Conservation (phyloP, 2,888 invertebrate species). For the Drosophila flavopinicola region DNA sequence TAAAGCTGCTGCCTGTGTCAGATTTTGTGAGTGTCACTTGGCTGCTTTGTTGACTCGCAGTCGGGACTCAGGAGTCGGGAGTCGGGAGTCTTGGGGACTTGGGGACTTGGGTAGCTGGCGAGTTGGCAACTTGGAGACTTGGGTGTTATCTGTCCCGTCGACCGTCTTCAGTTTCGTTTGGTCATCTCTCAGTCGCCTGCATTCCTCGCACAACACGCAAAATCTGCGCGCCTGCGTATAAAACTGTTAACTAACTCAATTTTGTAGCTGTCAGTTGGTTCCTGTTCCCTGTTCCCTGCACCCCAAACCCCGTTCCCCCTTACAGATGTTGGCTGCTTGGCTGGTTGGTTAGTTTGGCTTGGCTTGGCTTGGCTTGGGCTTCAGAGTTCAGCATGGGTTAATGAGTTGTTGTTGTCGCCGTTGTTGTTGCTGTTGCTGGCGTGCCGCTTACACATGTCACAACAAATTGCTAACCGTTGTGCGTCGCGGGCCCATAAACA, state of each 20-base stretch:
- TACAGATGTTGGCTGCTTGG: constrained; percentile 44
- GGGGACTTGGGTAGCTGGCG: neutral
- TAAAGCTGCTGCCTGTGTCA: constrained; percentile 72
- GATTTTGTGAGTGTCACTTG: constrained; percentile 79
- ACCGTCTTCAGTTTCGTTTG: constrained; percentile 75
- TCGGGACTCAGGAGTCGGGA: constrained; percentile 39
- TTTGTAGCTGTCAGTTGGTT: constrained; percentile 83
- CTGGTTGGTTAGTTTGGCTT: constrained; percentile 5
- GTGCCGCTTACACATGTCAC: constrained; percentile 75
- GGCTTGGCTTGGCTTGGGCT: constrained; percentile 29
- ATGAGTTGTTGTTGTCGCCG: constrained; percentile 70
- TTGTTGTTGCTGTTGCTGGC: constrained; percentile 40
- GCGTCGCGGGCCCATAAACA: constrained; percentile 60
- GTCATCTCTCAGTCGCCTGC: constrained; percentile 36
- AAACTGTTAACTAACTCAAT: constrained; percentile 85
- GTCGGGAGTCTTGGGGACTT: constrained; percentile 36
- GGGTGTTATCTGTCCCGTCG: constrained; percentile 74
- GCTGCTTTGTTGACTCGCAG: constrained; percentile 50
- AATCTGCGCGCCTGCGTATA: constrained; percentile 83
- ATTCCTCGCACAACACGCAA: constrained; percentile 72
- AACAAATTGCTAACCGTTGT: constrained; percentile 76
- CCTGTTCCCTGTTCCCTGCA: constrained; percentile 6
- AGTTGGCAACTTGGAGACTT: constrained; percentile 21
- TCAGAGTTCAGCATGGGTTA: constrained; percentile 77
- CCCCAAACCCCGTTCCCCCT: constrained; percentile 5